Conservation (phyloP, 2,888 invertebrate genomes). For the Aethes cnicana region DNA sequence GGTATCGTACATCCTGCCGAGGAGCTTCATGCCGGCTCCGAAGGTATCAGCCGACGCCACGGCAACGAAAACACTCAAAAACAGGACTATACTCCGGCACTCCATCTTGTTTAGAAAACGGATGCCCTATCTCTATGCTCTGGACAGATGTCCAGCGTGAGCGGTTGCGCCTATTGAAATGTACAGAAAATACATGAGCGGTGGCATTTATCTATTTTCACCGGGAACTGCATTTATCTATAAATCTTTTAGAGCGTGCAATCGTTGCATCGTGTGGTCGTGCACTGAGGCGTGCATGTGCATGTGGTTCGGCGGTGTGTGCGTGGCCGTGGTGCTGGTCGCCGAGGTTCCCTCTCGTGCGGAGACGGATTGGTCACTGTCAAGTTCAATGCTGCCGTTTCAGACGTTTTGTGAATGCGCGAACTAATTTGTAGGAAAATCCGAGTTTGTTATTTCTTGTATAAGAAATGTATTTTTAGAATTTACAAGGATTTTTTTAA, state of each 20-base stretch:
- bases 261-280: slow-evolving; percentile 78
- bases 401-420: slow-evolving; percentile 40
- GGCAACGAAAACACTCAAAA: slow-evolving; percentile 57
- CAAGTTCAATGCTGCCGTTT: slow-evolving; percentile 49
- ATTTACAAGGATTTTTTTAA: no score
- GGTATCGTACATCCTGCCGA: slow-evolving; percentile 82
- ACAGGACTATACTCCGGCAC: slow-evolving; percentile 68
- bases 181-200: slow-evolving; percentile 75
- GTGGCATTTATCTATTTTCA: slow-evolving; percentile 82
- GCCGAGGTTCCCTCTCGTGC: slow-evolving; percentile 47
- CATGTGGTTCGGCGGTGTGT: slow-evolving; percentile 47
- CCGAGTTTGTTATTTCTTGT: no score
- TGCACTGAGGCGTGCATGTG: slow-evolving; percentile 73
- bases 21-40: slow-evolving; percentile 70
- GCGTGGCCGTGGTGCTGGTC: slow-evolving; percentile 48
- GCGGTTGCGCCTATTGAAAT: slow-evolving; percentile 76
- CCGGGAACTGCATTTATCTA: slow-evolving; percentile 82
- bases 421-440: no score
- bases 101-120: slow-evolving; percentile 65
- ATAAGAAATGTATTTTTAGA: no score
- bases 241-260: slow-evolving; percentile 83
- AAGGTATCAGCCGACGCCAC: slow-evolving; percentile 65
- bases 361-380: slow-evolving; percentile 56
- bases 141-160: slow-evolving; percentile 65
- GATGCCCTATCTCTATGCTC: slow-evolving; percentile 48